These are phyloP conservation scores for Sebastes taczanowskii DNA, from an alignment of 2,797 vertebrate genomes.

Conservation along the genomic window DNA sequence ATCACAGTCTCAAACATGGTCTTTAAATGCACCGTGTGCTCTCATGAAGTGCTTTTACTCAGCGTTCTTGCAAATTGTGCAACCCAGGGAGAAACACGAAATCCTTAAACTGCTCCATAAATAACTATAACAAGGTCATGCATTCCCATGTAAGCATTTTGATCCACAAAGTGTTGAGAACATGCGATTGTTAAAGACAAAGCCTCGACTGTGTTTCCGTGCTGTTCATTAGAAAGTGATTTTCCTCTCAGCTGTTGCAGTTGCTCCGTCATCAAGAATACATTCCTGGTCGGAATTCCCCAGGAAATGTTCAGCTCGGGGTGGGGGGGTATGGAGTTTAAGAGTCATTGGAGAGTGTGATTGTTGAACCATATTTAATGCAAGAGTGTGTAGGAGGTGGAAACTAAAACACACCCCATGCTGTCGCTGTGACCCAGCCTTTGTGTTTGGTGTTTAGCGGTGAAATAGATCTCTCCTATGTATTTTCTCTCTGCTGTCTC, in stretches of 20 bases:
- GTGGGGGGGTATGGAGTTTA: constrained; percentile 43
- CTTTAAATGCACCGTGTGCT: constrained; percentile 1
- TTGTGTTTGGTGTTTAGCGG: constrained; percentile 60
- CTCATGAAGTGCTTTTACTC: constrained; percentile 4
- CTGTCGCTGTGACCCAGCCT: constrained; percentile 65
- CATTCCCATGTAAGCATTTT: constrained; percentile 12
- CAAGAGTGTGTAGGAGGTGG: constrained; percentile 74
- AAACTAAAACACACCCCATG: constrained; percentile 75
- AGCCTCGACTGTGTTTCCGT: constrained; percentile 29
- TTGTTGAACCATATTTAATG: constrained; percentile 75
- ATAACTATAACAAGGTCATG: constrained; percentile 15
- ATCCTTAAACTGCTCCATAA: neutral
- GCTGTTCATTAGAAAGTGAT: constrained; percentile 62
- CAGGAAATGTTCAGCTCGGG: constrained; percentile 72
- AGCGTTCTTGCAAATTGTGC: constrained; percentile 4
- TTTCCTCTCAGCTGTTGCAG: constrained; percentile 72
- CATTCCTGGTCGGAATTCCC: constrained; percentile 79
- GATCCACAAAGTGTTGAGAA: constrained; percentile 20
- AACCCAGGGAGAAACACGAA: neutral
- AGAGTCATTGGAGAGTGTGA: constrained; percentile 66
- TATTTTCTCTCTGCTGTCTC: constrained; percentile 52
- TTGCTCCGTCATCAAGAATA: constrained; percentile 75
- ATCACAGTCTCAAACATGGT: constrained; percentile 11
- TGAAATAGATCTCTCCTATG: constrained; percentile 55
- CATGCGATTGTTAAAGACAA: constrained; percentile 31